These are phyloP conservation scores for Pristionchus entomophagus DNA, from an alignment of 2,888 invertebrate species.

Conservation along the genomic window DNA sequence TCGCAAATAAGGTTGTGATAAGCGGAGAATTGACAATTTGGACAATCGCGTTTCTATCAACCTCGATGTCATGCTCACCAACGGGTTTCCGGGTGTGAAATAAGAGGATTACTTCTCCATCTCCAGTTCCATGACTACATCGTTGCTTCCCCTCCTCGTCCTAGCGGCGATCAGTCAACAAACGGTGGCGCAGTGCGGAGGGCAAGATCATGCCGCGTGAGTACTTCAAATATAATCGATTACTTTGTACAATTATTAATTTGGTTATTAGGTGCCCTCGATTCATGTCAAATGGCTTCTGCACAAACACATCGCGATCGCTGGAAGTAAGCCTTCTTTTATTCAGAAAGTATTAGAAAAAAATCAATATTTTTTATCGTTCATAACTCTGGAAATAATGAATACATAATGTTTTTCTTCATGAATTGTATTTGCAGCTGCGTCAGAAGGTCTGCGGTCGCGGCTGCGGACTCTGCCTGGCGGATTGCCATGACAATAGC, in stretches of 20 bases:
- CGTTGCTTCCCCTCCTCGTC: background rate
- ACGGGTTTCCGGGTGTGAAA: too few species aligned
- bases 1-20: too few species aligned
- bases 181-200: background rate
- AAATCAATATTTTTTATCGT: too few species aligned
- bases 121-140: background rate
- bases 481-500: background rate
- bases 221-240: background rate
- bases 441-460: slow-evolving; percentile 18
- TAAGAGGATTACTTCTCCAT: background rate
- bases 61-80: too few species aligned
- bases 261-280: background rate
- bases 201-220: background rate
- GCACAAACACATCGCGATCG: background rate
- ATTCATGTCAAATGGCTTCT: slow-evolving; percentile 28
- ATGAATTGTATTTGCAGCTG: background rate
- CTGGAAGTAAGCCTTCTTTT: background rate
- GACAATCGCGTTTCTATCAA: too few species aligned
- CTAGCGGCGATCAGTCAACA: too few species aligned
- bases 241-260: slow-evolving; percentile 13
- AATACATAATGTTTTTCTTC: background rate
- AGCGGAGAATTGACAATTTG: too few species aligned
- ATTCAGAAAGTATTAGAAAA: background rate
- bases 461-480: slow-evolving; percentile 18
- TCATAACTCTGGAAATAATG: too few species aligned